Conservation (phyloP, 2,113 vertebrate species). For the Paralichthys olivaceus region DNA sequence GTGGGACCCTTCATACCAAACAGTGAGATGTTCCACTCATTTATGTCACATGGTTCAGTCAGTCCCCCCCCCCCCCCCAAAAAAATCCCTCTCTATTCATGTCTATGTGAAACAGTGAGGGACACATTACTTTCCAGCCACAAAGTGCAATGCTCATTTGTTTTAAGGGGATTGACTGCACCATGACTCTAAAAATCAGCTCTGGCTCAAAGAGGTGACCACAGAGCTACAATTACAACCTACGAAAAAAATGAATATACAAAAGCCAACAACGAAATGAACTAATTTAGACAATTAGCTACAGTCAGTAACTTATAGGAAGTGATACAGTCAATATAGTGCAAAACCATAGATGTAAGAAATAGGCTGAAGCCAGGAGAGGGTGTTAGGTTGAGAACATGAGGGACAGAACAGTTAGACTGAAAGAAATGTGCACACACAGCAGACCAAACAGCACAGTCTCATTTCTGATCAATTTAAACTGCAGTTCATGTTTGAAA, state of each 20-base stretch:
- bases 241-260: neutral
- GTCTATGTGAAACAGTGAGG: no score
- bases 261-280: neutral
- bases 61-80: no score
- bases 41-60: neutral
- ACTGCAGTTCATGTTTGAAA: neutral
- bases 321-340: slow-evolving; percentile 8
- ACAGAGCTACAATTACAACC: slow-evolving; percentile 7
- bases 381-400: neutral
- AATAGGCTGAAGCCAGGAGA: neutral
- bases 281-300: neutral
- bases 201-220: neutral
- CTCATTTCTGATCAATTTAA: neutral
- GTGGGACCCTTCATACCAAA: neutral
- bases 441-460: neutral
- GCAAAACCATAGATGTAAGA: slow-evolving; percentile 12
- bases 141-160: no score
- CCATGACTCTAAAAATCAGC: neutral
- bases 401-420: neutral
- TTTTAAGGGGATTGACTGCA: neutral
- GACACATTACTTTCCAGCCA: no score
- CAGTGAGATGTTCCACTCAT: neutral
- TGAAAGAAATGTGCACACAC: neutral
- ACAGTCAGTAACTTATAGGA: neutral
- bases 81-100: no score